Percentiles rank a stretch among this genome's conserved stretches.
phyloP scores from a whole-genome alignment of 1,140 invertebrate genomes.

The Aporrectodea caliginosa region DNA sequence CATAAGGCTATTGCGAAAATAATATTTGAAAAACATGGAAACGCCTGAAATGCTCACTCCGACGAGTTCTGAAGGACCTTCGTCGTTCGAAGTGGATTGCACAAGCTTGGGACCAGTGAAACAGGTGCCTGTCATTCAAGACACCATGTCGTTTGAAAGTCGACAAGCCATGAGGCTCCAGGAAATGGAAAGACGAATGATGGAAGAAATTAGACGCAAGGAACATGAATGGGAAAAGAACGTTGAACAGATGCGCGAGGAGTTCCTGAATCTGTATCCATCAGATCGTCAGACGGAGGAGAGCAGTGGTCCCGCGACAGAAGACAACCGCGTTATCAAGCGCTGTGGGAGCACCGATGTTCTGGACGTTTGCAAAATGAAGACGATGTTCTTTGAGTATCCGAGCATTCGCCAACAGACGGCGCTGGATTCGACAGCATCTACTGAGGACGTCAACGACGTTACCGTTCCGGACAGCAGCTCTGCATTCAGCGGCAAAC shows the following conservation, averaged over 20 bases:
- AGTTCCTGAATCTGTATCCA: conserved; percentile 22
- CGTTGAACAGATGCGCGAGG: conserved; percentile 21
- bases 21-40: no score
- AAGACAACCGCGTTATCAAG: conserved; percentile 1
- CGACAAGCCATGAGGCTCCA: conserved; percentile 10
- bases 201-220: conserved; percentile 14
- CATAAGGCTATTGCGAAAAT: no score
- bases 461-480: not conserved
- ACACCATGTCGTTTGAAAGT: conserved; percentile 18
- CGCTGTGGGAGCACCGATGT: conserved; percentile 12
- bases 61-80: no score
- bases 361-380: conserved; percentile 17
- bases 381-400: conserved; percentile 25
- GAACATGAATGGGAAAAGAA: conserved; percentile 18
- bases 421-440: conserved; percentile 8
- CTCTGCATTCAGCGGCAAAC: not conserved
- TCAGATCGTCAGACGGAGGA: conserved; percentile 1
- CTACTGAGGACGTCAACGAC: not conserved
- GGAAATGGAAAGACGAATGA: conserved; percentile 21
- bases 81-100: no score
- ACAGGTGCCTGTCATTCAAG: conserved; percentile 23
- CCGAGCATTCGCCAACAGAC: not conserved
- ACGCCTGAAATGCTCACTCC: no score
- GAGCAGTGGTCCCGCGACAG: conserved; percentile 12
- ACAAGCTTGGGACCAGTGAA: no score